These are phyloP conservation scores for Gnathonemus longibarbis DNA, from an alignment of 2,113 vertebrate species.

Conservation along the genomic window DNA sequence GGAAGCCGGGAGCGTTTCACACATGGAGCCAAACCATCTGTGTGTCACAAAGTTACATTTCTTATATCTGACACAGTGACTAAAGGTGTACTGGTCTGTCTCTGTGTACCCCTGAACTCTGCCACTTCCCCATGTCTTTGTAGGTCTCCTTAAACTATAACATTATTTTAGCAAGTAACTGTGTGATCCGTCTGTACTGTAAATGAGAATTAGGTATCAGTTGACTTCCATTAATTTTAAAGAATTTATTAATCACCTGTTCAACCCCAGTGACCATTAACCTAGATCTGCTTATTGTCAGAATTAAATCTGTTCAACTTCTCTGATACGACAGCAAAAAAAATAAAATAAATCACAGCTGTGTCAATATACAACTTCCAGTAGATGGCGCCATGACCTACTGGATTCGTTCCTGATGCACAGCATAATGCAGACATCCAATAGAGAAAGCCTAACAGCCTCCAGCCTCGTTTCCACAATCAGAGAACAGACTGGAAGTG, in stretches of 20 bases:
- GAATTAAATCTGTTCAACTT: background rate
- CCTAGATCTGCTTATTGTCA: background rate
- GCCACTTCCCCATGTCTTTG: background rate
- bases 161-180: background rate
- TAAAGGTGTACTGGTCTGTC: background rate
- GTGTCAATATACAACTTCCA: background rate
- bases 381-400: background rate
- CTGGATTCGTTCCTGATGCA: background rate
- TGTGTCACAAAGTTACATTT: background rate
- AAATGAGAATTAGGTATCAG: background rate
- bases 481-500: background rate
- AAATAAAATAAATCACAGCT: background rate
- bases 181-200: background rate
- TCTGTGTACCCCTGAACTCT: background rate
- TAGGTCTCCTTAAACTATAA: background rate
- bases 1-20: background rate
- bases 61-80: background rate
- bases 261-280: background rate
- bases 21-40: background rate
- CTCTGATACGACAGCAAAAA: background rate
- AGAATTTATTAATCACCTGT: background rate
- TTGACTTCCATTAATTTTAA: background rate
- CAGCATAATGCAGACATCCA: background rate
- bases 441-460: background rate
- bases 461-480: background rate